Evolutionary conservation across 2,888 invertebrate genomes (phyloP), one percentile per base, ranked within the genome.

Genomic region (Acutogordius australiensis): DNA sequence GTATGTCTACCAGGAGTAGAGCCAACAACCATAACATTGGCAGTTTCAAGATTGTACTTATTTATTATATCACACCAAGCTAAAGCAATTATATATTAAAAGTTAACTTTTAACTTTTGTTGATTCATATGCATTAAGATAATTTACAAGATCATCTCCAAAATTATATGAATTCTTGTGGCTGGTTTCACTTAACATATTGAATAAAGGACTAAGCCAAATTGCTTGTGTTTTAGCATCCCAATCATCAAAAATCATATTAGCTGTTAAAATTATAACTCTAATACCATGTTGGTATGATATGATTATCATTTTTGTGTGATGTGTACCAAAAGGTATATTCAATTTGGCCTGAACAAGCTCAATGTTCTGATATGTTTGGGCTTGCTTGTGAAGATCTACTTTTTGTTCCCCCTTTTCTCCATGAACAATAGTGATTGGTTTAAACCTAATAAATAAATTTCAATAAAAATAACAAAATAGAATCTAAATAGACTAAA

Each of bases 191-290:
- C 23, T 51, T 23, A n/a, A 4, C 4, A 51, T 51, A 51, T 8
- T 4, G 51, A 61, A 63, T n/a, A 57, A 62, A 18, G 27, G 21
- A 63, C 28, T 45, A 2, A 44, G 23, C 28, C 63, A 62, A 56
- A 69, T 82, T 78, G 87, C 87, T 71, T 94, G 90, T 0, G 87
- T 85, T 65, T 87, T 79, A 69, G 88, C 82, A 66, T 82, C 79
- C 91, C 91, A 94, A 71, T 94, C 91, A 63, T 81, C 80, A 28
- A 79, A 75, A 65, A 88, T 82, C 1, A 91, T 74, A 73, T 94
- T 94, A 0, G 90, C 51, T 51, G 26, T n/a, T 51, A 83, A 84
- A 30, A 91, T 78, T 0, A 87, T 80, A 2, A 91, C 79, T 13
- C 88, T 74, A 60, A 90, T 72, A 0, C 84, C 82, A 59, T 63